Conservation (phyloP, 2,888 invertebrate genomes). For the Mechanitis mazaeus region DNA sequence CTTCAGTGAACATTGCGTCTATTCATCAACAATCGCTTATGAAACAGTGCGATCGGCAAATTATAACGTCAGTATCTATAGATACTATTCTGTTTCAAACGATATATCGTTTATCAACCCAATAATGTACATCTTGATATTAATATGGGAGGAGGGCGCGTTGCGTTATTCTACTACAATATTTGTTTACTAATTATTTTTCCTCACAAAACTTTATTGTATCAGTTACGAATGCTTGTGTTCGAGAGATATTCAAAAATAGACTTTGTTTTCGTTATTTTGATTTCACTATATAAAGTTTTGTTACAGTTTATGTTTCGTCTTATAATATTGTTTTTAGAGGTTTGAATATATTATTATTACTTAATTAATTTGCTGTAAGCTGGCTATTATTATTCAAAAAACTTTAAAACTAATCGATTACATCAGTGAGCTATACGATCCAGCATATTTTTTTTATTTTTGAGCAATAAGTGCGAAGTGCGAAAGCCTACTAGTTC, state of each 20-base stretch:
- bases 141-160: slow-evolving; percentile 34
- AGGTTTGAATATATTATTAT: too few species aligned
- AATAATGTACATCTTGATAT: slow-evolving; percentile 32
- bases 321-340: too few species aligned
- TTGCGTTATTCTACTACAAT: slow-evolving; percentile 9
- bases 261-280: slow-evolving; percentile 39
- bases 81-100: too few species aligned
- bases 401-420: neutral
- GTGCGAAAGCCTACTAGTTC: slow-evolving; percentile 13
- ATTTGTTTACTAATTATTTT: neutral
- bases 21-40: slow-evolving; percentile 18
- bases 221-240: slow-evolving; percentile 11
- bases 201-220: neutral
- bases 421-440: neutral
- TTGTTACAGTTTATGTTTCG: too few species aligned
- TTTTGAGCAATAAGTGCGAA: slow-evolving; percentile 10
- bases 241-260: slow-evolving; percentile 34
- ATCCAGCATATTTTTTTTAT: slow-evolving; percentile 1
- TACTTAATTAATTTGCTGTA: too few species aligned
- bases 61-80: slow-evolving; percentile 25
- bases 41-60: slow-evolving; percentile 26
- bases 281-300: slow-evolving; percentile 26
- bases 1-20: slow-evolving; percentile 22
- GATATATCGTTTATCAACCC: slow-evolving; percentile 19
- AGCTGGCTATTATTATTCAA: too few species aligned